Evolutionary conservation across 2,113 vertebrate species (phyloP).

Genomic region (Meriones unguiculatus): DNA sequence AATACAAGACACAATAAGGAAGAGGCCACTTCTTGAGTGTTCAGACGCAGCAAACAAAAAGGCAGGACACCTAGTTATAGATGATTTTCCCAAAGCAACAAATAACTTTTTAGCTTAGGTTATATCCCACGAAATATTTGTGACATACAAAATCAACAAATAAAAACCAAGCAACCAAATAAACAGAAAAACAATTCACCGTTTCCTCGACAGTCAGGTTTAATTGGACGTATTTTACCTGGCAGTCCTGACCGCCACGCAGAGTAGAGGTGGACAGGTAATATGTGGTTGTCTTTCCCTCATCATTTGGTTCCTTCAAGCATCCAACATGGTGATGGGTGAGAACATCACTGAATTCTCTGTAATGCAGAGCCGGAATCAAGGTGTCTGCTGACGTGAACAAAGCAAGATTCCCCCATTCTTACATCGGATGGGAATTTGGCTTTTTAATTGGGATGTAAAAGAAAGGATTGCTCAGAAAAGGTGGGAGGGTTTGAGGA

Average conservation of each 20-base stretch:
- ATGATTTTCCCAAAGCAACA: constrained; percentile 47
- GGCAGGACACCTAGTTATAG: constrained; percentile 44
- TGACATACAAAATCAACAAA: constrained; percentile 11
- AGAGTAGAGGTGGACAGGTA: background rate
- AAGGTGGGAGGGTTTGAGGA: constrained; percentile 14
- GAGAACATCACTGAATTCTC: constrained; percentile 14
- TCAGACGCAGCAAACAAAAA: constrained; percentile 54
- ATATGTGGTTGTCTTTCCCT: background rate
- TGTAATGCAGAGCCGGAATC: background rate
- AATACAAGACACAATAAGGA: constrained; percentile 33
- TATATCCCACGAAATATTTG: background rate
- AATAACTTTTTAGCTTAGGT: constrained; percentile 34
- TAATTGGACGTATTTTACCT: constrained; percentile 43
- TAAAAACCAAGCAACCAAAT: background rate
- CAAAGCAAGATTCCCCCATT: background rate
- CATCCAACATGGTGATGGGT: background rate
- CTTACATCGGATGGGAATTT: background rate
- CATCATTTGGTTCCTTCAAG: background rate
- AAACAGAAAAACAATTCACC: background rate
- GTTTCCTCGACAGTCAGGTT: constrained; percentile 40
- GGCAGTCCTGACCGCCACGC: background rate
- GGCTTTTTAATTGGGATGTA: constrained; percentile 28
- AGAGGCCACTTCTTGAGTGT: background rate
- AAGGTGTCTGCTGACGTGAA: background rate
- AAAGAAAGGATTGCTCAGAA: constrained; percentile 9